Evolutionary conservation across 2,888 invertebrate genomes (phyloP), one percentile per base, ranked within the genome.

Genomic region (Agriotes lineatus): DNA sequence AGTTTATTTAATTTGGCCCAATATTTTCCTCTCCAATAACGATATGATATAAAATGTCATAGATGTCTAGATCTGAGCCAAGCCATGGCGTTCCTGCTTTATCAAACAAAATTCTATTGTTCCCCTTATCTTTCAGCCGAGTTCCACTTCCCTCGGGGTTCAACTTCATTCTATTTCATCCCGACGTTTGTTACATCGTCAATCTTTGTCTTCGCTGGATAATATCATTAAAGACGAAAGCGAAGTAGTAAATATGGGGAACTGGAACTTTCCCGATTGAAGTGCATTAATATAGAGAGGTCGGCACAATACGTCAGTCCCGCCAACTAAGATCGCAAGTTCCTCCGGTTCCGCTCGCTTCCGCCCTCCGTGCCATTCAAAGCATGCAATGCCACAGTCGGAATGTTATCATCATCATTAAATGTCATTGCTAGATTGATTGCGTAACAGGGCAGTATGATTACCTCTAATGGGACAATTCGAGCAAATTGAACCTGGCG

Each of bases 71-170:
- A 69, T 48, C 63, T 59, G 69, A 69, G 67, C 68, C 54, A 61
- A 69, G 50, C 65, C 63, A 60, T 69, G 63, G 69, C 64, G 63
- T 62, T 66, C 66, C 61, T 59, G 58, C 66, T 71, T 71, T 71
- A 71, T 69, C 69, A 69, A 69, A 56, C 66, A 63, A 71, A 69
- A 71, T 69, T 69, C 71, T 69, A 69, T 69, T 71, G 71, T 69
- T 64, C 65, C 42, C 61, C 67, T 58, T 70, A 62, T 62, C 67
- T 67, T 61, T 52, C 64, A 37, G 45, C 61, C 56, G 62, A 59
- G 45, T 59, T 67, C 58, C 48, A 58, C 61, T 59, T 67, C 62
- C 62, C 67, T 63, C 44, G 54, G 59, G 62, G 67, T 44, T 57
- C 44, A 57, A 66, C 71, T 71, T 71, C 71, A 69, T 71, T 69